Conservation (phyloP, 2,888 invertebrate genomes). For the Thymelicus lineola region DNA sequence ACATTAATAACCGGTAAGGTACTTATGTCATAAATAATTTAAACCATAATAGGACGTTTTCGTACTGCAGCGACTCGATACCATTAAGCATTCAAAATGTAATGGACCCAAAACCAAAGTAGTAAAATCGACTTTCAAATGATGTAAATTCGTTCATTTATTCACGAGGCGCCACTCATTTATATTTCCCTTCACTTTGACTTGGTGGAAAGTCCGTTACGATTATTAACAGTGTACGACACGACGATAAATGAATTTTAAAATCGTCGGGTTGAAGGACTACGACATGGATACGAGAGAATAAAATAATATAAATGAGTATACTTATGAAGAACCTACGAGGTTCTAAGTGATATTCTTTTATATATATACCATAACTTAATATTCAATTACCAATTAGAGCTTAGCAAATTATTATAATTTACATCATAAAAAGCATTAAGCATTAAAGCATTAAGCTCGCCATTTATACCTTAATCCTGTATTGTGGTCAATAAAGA, state of each 20-base stretch:
- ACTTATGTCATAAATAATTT: slow-evolving; percentile 27
- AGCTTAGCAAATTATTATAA: no score
- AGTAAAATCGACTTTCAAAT: slow-evolving; percentile 37
- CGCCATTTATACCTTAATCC: no score
- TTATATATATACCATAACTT: no score
- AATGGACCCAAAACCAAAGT: slow-evolving; percentile 36
- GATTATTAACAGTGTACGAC: slow-evolving; percentile 9
- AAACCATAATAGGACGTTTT: slow-evolving; percentile 27
- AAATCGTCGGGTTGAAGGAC: no score
- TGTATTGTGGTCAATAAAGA: no score
- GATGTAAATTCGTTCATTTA: slow-evolving; percentile 36
- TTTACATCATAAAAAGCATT: no score
- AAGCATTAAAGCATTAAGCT: no score
- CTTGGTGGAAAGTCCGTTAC: slow-evolving; percentile 23
- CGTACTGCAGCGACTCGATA: slow-evolving; percentile 23
- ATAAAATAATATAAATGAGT: no score
- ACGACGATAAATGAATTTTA: background rate
- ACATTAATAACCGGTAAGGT: slow-evolving; percentile 12
- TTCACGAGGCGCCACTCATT: slow-evolving; percentile 37
- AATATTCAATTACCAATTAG: no score
- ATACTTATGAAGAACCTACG: no score
- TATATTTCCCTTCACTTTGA: slow-evolving; percentile 37
- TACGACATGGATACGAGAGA: no score
- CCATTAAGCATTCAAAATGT: slow-evolving; percentile 30
- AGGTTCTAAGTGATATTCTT: no score